Base-by-base conservation (phyloP, 53 echinoderm and acorn worm species). In the Paelopatides confundens region DNA sequence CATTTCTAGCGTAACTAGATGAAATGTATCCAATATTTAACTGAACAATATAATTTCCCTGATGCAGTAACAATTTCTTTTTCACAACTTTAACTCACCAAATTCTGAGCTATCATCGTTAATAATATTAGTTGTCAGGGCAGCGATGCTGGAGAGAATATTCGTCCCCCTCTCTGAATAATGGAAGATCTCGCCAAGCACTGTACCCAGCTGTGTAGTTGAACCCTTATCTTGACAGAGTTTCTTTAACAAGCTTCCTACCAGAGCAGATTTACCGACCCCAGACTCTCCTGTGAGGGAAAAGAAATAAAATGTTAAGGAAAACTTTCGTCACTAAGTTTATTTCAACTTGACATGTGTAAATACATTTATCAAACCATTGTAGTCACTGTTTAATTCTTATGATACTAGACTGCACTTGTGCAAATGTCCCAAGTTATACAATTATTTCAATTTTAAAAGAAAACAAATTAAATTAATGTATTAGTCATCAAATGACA, bases 91-190 rank as follows among this genome's bases (percentile, higher is more conserved):
- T 4, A 49, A 85, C 90, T 90, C 62, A 96, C 96, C 91, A 64
- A 49, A 82, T 53, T 89, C 86, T 65, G 70, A 74, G 23, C 86
- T 91, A 70, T 96, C 95, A 53, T 94, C 94, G 33, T 94, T 92
- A 15, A 96, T 83, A 30, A 94, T 85, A 12, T 93, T 85, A 7
- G 99, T 82, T 0, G 99, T 99, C 29, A 96, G 86, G 51, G 99
- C 96, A 27, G 94, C 79, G 82, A 99, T 99, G 70, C 96, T 96
- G 40, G 99, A 96, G 65, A 98, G 89, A 85, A 99, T 93, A 69
- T 96, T 98, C 58, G 95, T 95, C 28, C 99, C 99, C 46, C 95
- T 88, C 88, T 99, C 99, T 26, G 96, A 96, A 92, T 99, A 99
- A 50, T 99, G 92, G 86, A 99, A 89, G 62, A 99, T 93, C 84